phyloP scores from a whole-genome alignment of 1,140 invertebrate genomes.

The Platorchestia sp. region DNA sequence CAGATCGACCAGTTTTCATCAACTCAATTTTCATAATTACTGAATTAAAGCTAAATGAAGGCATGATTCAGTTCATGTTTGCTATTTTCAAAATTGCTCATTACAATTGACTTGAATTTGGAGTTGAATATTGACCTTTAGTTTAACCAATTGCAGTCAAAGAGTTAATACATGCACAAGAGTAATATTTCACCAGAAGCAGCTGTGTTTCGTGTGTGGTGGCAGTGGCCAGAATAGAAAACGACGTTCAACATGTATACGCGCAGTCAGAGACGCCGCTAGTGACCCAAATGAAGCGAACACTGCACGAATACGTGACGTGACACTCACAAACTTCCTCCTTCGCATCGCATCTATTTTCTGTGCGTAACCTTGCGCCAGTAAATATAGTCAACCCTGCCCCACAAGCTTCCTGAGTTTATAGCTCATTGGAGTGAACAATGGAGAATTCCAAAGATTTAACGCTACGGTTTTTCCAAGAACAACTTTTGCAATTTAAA shows the following conservation, averaged over 20 bases:
- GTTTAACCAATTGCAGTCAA: no score
- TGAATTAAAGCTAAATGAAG: no score
- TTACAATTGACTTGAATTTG: no score
- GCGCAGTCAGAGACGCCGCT: neutral
- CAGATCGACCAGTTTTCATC: no score
- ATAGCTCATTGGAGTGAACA: neutral
- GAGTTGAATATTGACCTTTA: no score
- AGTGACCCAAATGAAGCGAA: constrained; percentile 51
- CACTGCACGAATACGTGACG: constrained; percentile 4
- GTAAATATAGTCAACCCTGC: neutral
- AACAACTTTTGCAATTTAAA: neutral
- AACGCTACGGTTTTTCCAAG: neutral
- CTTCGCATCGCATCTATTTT: constrained; percentile 11
- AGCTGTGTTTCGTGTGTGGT: neutral
- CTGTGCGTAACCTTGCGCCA: constrained; percentile 10
- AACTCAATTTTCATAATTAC: no score
- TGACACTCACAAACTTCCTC: constrained; percentile 28
- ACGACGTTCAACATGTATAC: neutral
- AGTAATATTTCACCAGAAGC: neutral
- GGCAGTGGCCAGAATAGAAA: constrained; percentile 21
- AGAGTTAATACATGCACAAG: neutral
- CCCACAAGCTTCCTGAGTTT: neutral
- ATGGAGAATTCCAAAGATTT: neutral
- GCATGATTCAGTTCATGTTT: no score
- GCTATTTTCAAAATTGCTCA: no score